These are phyloP conservation scores for Neosilurus mollespiculum DNA, from an alignment of 2,797 vertebrate species.

Conservation along the genomic window DNA sequence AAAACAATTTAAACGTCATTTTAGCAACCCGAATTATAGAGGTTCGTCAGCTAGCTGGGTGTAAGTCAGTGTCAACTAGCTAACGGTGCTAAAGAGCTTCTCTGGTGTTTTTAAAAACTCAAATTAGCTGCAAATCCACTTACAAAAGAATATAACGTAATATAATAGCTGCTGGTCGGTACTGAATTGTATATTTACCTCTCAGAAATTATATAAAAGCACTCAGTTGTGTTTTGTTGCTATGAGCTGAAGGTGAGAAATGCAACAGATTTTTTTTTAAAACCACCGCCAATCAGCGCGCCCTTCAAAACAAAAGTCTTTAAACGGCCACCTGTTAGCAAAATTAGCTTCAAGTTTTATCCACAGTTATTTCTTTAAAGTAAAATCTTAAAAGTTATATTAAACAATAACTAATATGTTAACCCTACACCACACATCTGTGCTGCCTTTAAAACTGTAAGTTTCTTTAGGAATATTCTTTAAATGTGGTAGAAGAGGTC, in stretches of 20 bases:
- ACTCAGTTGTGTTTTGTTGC: background rate
- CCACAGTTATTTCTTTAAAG: background rate
- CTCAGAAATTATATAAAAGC: background rate
- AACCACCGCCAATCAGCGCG: constrained; percentile 33
- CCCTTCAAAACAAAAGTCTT: constrained; percentile 44
- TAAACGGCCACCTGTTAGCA: background rate
- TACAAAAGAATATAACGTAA: background rate
- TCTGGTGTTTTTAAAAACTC: background rate
- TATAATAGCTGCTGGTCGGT: background rate
- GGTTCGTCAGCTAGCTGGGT: background rate
- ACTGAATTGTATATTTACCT: background rate
- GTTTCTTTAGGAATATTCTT: no score
- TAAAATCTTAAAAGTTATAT: background rate
- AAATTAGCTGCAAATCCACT: background rate
- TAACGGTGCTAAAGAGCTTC: background rate
- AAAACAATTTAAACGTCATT: background rate
- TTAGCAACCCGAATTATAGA: background rate
- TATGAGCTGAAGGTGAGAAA: background rate
- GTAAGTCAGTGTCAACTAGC: background rate
- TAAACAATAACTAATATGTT: no score
- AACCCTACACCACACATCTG: no score
- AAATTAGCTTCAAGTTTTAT: background rate
- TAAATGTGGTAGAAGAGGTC: no score
- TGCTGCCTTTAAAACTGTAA: no score
- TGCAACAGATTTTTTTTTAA: constrained; percentile 32